Evolutionary conservation across 1,140 invertebrate genomes (phyloP).

Genomic region (Caligus rogercresseyi): DNA sequence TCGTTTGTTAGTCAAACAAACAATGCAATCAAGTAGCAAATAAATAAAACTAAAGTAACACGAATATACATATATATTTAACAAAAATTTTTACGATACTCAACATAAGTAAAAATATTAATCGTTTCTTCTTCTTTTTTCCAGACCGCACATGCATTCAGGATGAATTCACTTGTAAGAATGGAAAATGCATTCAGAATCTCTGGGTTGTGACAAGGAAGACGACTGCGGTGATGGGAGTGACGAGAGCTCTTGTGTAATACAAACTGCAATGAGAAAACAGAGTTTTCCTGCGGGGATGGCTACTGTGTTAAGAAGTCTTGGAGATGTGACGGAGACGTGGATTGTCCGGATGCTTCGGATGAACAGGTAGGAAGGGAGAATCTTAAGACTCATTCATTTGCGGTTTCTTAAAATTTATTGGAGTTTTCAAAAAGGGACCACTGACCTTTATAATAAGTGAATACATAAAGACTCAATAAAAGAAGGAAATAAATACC

Average conservation of each 20-base stretch:
- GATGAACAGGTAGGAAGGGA: conserved; percentile 12
- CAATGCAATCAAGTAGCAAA: too few relatives aligned
- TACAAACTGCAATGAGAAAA: conserved; percentile 29
- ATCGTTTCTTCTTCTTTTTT: neutral
- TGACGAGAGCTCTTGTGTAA: conserved; percentile 15
- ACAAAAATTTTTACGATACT: neutral
- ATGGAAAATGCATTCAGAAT: conserved; percentile 19
- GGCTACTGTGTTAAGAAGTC: conserved; percentile 65
- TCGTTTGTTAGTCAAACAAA: too few relatives aligned
- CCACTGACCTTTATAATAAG: too few relatives aligned
- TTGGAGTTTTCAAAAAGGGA: too few relatives aligned
- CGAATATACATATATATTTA: neutral
- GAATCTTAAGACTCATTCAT: neutral
- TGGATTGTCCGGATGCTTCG: conserved; percentile 35
- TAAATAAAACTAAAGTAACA: too few relatives aligned
- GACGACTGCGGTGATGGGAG: conserved; percentile 18
- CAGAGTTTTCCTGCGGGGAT: conserved; percentile 71
- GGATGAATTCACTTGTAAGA: conserved; percentile 20
- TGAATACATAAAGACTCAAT: too few relatives aligned
- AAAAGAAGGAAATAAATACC: too few relatives aligned
- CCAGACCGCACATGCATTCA: conserved; percentile 13
- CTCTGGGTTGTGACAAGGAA: conserved; percentile 15
- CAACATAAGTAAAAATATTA: neutral
- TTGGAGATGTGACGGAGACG: conserved; percentile 71
- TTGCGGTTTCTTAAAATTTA: too few relatives aligned